Percentiles rank a stretch among this genome's conserved stretches.
These are phyloP conservation scores for Anseranas semipalmata DNA, from an alignment of 2,113 vertebrate species.

Conservation along the genomic window DNA sequence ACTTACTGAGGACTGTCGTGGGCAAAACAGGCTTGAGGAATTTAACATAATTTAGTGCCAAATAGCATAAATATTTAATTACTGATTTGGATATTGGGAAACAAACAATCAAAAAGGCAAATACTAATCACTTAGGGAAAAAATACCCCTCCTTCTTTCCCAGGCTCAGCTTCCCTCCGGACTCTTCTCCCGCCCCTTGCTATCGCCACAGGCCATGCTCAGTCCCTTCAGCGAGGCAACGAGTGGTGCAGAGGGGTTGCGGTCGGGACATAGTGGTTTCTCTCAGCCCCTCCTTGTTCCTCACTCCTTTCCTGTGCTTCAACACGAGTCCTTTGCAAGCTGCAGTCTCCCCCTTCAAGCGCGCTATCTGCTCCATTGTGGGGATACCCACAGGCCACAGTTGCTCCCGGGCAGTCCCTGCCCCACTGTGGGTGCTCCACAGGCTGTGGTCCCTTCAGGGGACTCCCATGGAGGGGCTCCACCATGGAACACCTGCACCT, in stretches of 20 bases:
- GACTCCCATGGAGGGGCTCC: too few species aligned
- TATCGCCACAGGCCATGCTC: background rate
- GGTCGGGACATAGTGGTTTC: background rate
- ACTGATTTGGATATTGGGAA: background rate
- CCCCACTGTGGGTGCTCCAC: too few species aligned
- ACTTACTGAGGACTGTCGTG: background rate
- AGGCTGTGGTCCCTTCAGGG: too few species aligned
- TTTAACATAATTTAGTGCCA: background rate
- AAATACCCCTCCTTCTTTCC: background rate
- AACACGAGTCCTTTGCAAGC: background rate
- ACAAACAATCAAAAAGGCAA: background rate
- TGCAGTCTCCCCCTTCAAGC: background rate
- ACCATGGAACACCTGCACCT: too few species aligned
- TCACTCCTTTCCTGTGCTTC: background rate
- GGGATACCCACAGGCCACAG: too few species aligned
- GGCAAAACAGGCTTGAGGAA: background rate
- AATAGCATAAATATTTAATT: background rate
- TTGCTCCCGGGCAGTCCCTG: too few species aligned
- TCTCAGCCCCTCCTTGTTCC: background rate
- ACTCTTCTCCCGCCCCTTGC: background rate
- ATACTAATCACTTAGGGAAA: background rate
- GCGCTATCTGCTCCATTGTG: background rate
- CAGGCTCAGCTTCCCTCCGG: background rate
- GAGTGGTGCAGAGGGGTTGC: rapidly evolving
- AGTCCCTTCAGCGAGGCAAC: background rate